Base-by-base conservation (phyloP, 1,140 invertebrate genomes). In the Bacillus rossius region DNA sequence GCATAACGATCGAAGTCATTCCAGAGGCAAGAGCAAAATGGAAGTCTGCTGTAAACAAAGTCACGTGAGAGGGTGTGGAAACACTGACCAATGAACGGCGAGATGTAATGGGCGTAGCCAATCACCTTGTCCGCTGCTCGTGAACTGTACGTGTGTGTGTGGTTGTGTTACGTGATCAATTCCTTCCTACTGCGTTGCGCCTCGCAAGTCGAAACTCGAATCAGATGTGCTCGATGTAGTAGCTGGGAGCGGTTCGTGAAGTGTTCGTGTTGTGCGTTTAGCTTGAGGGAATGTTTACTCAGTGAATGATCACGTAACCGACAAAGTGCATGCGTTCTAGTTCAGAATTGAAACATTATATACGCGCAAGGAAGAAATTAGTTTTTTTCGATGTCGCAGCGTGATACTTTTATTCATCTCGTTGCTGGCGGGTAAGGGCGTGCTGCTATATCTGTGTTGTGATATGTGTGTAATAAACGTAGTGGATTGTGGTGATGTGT, bases 361-460 rank as follows among this genome's bases (percentile, higher is more conserved):
- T 7, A 10, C 10, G 29, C 10, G 29, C 10, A 34, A 34, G 5
- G 5, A 34, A 34, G 29, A 34, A 34, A 34, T 7, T 10, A 7
- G 10, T 4, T 10, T 10, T 34, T 4, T 34, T 34, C 29, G 29
- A 34, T 34, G 29, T 34, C 29, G 10, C 57, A 75, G 76, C 80
- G 81, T 73, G 89, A 92, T 77, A 89, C 89, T 63, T 79, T 90
- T 57, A 89, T 92, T 75, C 89, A 93, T 77, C 82, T 93, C 65
- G 79, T 92, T 64, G 89, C 89, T 72, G 90, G 90, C 80, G 89
- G 89, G 90, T 92, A 79, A 81, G 86, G 45, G 41, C 25, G 52
- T 63, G 56, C 25, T 65, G 38, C 49, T 63, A 10, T 34, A 34
- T 34, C 10, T 34, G 29, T 34, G 29, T n/a, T 34, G 29, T 34